phyloP scores from a whole-genome alignment of 2,113 vertebrate species.

The Holacanthus passer region DNA sequence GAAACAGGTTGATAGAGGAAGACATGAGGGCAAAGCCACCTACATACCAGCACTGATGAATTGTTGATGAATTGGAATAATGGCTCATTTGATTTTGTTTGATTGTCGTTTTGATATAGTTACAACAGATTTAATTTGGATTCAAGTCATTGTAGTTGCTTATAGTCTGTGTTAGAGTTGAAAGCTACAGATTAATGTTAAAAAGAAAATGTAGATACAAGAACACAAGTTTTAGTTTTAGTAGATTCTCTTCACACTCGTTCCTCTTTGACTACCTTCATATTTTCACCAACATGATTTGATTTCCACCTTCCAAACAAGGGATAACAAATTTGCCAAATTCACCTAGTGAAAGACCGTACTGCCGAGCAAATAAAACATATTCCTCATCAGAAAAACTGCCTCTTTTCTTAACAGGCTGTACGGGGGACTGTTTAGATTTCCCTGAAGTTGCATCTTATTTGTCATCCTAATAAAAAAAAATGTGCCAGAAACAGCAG shows the following conservation, averaged over 20 bases:
- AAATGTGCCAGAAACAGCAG: constrained; percentile 7
- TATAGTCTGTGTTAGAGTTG: neutral
- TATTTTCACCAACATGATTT: constrained; percentile 25
- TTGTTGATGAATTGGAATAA: constrained; percentile 30
- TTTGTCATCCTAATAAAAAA: constrained; percentile 7
- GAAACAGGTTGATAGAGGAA: neutral
- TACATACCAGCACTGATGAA: constrained; percentile 7
- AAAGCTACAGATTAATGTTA: neutral
- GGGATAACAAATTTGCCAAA: constrained; percentile 32
- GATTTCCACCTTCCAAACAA: constrained; percentile 33
- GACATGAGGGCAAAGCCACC: neutral
- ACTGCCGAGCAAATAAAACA: constrained; percentile 35
- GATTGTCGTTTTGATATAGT: constrained; percentile 34
- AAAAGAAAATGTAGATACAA: neutral
- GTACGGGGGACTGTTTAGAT: constrained; percentile 1
- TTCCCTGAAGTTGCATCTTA: constrained; percentile 1
- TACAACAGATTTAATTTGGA: constrained; percentile 39
- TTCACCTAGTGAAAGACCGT: neutral
- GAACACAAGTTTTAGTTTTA: no score
- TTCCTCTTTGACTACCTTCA: constrained; percentile 10
- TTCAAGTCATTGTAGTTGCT: constrained; percentile 5
- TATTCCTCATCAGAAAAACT: neutral
- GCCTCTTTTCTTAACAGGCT: constrained; percentile 3
- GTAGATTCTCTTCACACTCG: constrained; percentile 4
- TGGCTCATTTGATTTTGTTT: constrained; percentile 29